Evolutionary conservation across 2,113 vertebrate species (phyloP), one percentile per base, ranked within the genome.

Genomic region (Zosterops lateralis): DNA sequence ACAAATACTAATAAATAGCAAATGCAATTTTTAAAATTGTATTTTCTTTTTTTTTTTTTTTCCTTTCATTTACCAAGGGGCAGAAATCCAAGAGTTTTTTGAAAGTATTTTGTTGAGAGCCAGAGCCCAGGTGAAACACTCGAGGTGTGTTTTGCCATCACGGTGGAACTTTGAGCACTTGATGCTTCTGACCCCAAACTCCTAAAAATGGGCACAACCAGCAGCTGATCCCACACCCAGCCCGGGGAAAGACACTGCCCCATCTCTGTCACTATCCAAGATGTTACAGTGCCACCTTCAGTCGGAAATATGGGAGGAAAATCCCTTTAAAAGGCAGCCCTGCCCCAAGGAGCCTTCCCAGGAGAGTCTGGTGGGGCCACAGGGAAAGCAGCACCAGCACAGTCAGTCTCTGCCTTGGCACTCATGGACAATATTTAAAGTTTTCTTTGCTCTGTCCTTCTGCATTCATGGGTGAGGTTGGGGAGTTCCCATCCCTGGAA

Each of bases 231-330:
- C 92, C 65, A 31, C 50, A 0, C 12, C 13, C 47, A 64, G 82
- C 87, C 84, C 28, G 25, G n/a, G 58, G 87, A 36, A 36, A 25
- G 76, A 42, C 15, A 6, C 87, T 89, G 85, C 77, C 90, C 94
- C 93, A 90, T 83, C 10, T 25, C 8, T 38, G 78, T 3, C 90
- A 83, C 38, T 1, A 94, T 90, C 50, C 11, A 92, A 97, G 92
- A 97, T 95, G 94, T 32, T 97, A 72, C 54, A 96, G 87, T 96
- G 95, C 95, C 96, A 96, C 96, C 96, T 97, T 96, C 95, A 96
- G 96, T 86, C 93, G 36, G 93, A 67, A 78, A 77, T 0, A 32
- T 24, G 56, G 93, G 91, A 93, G 88, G 64, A 72, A 80, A 65
- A 70, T 86, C 79, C 91, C 91, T 78, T 82, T 5, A 26, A 3